These are phyloP conservation scores for Cepaea nemoralis DNA, from an alignment of 1,140 invertebrate genomes.

Conservation along the genomic window DNA sequence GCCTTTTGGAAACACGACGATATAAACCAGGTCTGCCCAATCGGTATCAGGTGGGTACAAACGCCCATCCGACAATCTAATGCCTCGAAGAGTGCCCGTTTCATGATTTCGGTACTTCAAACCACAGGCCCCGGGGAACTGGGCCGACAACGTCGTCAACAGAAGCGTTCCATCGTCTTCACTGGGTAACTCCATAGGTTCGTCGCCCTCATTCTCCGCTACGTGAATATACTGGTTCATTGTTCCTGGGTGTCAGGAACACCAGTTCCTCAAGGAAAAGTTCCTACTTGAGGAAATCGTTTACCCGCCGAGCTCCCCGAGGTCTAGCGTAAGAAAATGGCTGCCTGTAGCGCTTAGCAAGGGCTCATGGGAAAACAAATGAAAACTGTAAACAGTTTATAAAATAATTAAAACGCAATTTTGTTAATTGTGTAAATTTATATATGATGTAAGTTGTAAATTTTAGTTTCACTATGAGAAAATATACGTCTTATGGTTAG, in stretches of 20 bases:
- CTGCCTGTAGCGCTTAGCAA: slow-evolving; percentile 45
- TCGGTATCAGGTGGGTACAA: slow-evolving; percentile 86
- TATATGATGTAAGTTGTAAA: neutral
- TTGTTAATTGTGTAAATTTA: neutral
- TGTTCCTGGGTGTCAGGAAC: slow-evolving; percentile 42
- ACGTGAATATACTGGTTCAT: slow-evolving; percentile 70
- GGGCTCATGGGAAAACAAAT: slow-evolving; percentile 47
- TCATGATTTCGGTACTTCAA: slow-evolving; percentile 92
- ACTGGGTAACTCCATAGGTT: slow-evolving; percentile 91
- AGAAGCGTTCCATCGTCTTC: slow-evolving; percentile 90
- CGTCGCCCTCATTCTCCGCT: slow-evolving; percentile 89
- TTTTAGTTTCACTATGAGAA: neutral
- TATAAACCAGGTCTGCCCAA: slow-evolving; percentile 90
- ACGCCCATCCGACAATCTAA: slow-evolving; percentile 87
- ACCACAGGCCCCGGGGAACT: slow-evolving; percentile 91
- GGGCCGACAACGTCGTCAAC: slow-evolving; percentile 88
- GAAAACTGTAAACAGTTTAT: slow-evolving; percentile 13
- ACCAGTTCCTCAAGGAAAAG: slow-evolving; percentile 42
- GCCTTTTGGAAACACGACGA: slow-evolving; percentile 97
- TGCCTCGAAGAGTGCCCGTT: slow-evolving; percentile 86
- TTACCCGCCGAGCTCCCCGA: slow-evolving; percentile 48
- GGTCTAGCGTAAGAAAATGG: slow-evolving; percentile 50
- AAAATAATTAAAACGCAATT: neutral
- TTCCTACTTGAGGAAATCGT: slow-evolving; percentile 44
- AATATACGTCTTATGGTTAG: neutral